phyloP scores from a whole-genome alignment of 1,140 invertebrate species.

The Solen grandis region DNA sequence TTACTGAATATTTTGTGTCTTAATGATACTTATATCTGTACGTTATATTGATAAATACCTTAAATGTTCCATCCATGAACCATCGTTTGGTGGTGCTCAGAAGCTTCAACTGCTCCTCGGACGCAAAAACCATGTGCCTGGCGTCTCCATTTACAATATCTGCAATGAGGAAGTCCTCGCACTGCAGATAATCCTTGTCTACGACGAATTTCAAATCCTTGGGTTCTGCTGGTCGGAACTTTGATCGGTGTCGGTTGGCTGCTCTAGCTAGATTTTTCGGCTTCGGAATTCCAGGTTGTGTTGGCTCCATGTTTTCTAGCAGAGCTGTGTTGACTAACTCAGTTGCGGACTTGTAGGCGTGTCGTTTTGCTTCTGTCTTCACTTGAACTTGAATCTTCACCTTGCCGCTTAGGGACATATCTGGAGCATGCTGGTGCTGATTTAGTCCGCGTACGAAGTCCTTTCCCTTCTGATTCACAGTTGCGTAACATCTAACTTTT shows the following conservation, averaged over 20 bases:
- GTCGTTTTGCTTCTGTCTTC: not conserved
- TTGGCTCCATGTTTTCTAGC: too few species aligned
- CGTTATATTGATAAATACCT: too few species aligned
- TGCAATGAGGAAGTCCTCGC: not conserved
- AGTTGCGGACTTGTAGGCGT: not conserved
- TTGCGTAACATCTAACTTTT: not conserved
- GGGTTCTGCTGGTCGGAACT: not conserved
- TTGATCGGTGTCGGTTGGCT: not conserved
- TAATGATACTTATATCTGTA: too few species aligned
- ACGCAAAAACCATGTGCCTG: not conserved
- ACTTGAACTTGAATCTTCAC: not conserved
- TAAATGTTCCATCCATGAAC: not conserved
- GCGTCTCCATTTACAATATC: not conserved
- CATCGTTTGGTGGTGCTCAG: not conserved
- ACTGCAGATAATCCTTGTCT: not conserved
- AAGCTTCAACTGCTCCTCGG: not conserved
- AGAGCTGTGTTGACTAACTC: not conserved
- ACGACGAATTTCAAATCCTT: not conserved
- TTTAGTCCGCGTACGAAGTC: not conserved
- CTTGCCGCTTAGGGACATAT: not conserved
- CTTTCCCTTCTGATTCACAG: too few species aligned
- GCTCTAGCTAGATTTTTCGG: too few species aligned
- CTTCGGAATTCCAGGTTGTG: too few species aligned
- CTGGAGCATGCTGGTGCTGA: not conserved
- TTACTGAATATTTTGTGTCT: too few species aligned